phyloP scores from a whole-genome alignment of 2,113 vertebrate species.

The Coregonus clupeaformis region DNA sequence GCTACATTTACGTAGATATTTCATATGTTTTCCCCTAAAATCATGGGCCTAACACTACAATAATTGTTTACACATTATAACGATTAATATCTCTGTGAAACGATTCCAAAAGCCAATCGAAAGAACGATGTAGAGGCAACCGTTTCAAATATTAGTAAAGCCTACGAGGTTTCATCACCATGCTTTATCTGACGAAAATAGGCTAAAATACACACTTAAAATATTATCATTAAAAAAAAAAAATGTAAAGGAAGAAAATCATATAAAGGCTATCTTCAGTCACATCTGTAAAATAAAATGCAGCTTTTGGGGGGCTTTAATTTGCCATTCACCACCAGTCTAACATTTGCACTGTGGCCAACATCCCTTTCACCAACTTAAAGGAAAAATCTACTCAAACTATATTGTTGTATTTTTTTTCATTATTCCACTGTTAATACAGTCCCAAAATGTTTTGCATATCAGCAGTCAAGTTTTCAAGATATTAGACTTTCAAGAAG shows the following conservation, averaged over 20 bases:
- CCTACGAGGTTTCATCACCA: slow-evolving; percentile 29
- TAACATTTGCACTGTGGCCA: slow-evolving; percentile 26
- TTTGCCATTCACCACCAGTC: slow-evolving; percentile 10
- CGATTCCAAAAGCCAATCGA: neutral
- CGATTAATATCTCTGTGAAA: neutral
- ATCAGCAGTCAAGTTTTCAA: neutral
- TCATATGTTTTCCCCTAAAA: neutral
- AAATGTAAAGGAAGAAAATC: slow-evolving; percentile 40
- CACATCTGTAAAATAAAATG: slow-evolving; percentile 60
- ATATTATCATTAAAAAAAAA: slow-evolving; percentile 32
- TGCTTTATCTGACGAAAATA: slow-evolving; percentile 52
- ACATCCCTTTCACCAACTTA: slow-evolving; percentile 10
- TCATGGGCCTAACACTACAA: neutral
- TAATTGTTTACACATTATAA: neutral
- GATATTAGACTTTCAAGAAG: neutral
- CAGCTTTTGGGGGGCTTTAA: slow-evolving; percentile 39
- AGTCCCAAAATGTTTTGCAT: too few relatives aligned
- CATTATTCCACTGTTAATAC: too few relatives aligned
- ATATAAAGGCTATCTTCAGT: slow-evolving; percentile 60
- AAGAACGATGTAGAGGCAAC: slow-evolving; percentile 2
- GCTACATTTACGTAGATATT: neutral
- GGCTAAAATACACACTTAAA: slow-evolving; percentile 58
- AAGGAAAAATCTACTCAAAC: too few relatives aligned
- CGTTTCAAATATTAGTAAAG: slow-evolving; percentile 28
- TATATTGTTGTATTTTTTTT: too few relatives aligned